A percentile compares a stretch with the other conserved stretches of the same genome.
phyloP scores from a whole-genome alignment of 2,113 vertebrate species.

The Puma concolor region DNA sequence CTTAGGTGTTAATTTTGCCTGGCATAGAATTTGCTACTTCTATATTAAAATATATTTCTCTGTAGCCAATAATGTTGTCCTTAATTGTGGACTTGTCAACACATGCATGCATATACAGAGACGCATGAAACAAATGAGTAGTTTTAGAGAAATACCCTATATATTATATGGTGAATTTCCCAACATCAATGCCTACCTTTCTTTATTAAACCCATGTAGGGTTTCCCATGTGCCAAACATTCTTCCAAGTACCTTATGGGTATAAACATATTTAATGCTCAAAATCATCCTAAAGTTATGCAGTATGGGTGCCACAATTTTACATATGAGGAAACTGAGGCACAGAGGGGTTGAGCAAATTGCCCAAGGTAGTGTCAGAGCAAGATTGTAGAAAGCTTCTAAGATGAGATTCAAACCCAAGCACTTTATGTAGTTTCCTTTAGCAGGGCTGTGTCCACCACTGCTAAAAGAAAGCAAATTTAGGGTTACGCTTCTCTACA shows the following conservation, averaged over 20 bases:
- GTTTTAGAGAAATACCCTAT: not conserved
- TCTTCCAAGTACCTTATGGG: not conserved
- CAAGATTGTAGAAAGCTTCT: not conserved
- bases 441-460: not conserved
- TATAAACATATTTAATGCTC: not conserved
- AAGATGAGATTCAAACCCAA: not conserved
- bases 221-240: not conserved
- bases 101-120: not conserved
- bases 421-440: not conserved
- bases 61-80: not conserved
- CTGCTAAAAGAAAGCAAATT: not conserved
- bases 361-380: not conserved
- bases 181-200: not conserved
- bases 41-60: constrained; percentile 10
- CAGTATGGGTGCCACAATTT: not conserved
- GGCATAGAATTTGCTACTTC: not conserved
- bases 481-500: not conserved
- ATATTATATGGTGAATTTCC: not conserved
- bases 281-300: not conserved
- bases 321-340: not conserved
- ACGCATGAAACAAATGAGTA: not conserved
- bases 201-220: not conserved
- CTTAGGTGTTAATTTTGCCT: not conserved
- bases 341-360: not conserved
- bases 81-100: not conserved